Base-by-base conservation (phyloP, 2,797 vertebrate genomes). In the Agapornis canus region DNA sequence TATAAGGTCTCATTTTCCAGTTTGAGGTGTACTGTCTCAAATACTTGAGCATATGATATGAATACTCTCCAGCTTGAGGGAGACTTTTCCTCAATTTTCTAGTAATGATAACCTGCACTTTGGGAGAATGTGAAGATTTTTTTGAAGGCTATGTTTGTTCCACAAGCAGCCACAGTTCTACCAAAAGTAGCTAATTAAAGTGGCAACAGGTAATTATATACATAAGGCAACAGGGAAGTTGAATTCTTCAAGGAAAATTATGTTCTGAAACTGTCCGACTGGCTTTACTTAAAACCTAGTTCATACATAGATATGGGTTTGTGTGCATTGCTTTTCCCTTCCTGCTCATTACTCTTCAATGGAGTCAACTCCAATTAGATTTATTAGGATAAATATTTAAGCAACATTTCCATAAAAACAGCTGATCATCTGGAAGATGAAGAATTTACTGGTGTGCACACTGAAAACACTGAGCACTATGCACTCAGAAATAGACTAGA, bases 251-350 rank as follows among this genome's bases (percentile, higher is more conserved):
- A 26, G n/a, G 47, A 86, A 75, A 79, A 81, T 27, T 51, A 45
- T 17, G 13, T 57, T 51, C 60, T 86, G 52, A 90, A 83, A 70
- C 35, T 40, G n/a, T 40, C 22, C 43, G 26, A 51, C 2, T 65
- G 5, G 5, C 45, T 87, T 84, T 54, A 60, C 45, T 78, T 68
- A 56, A 59, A 69, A 63, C 19, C 8, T 61, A 54, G 70, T 78
- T 80, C 18, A 63, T 39, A 60, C 2, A 37, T 3, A 63, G 32
- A 16, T 51, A 69, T 0, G 5, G 16, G 17, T 59, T 71, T 73
- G 8, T 21, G 5, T 40, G 15, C 17, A 42, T 70, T 0, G 0
- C 5, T 82, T 77, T 80, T 52, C 20, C 27, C 10, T 23, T 69
- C 26, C 31, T 5, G 57, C 31, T 63, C 2, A 1, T 43, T 68